Percentiles rank a stretch among this genome's conserved stretches.
These are phyloP conservation scores for Arion vulgaris DNA, from an alignment of 1,140 invertebrate species.

Conservation along the genomic window DNA sequence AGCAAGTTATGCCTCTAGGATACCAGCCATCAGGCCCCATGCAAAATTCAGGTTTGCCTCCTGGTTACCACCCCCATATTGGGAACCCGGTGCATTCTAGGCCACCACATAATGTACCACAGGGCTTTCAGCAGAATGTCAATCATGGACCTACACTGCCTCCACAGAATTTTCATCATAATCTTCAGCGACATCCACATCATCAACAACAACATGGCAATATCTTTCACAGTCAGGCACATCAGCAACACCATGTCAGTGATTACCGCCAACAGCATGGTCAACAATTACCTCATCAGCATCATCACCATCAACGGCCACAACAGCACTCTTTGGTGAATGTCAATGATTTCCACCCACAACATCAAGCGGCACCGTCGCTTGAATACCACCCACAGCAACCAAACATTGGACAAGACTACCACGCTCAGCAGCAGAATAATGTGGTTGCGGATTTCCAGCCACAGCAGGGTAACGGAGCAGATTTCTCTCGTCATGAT, in stretches of 20 bases:
- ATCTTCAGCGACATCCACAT: slow-evolving; percentile 4
- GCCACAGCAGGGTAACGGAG: neutral
- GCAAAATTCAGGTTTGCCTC: slow-evolving; percentile 21
- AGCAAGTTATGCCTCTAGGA: slow-evolving; percentile 10
- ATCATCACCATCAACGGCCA: neutral
- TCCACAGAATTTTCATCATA: slow-evolving; percentile 34
- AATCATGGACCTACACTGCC: neutral
- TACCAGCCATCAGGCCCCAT: slow-evolving; percentile 23
- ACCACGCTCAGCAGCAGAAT: slow-evolving; percentile 26
- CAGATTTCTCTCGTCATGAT: slow-evolving; percentile 6
- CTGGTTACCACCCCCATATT: slow-evolving; percentile 27
- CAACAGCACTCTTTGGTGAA: slow-evolving; percentile 8
- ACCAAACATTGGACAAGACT: slow-evolving; percentile 4
- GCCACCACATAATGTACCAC: slow-evolving; percentile 29
- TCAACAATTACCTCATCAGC: slow-evolving; percentile 9
- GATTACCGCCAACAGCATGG: neutral
- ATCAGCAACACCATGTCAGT: slow-evolving; percentile 17
- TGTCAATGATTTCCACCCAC: no score
- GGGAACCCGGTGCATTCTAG: slow-evolving; percentile 15
- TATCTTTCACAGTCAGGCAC: neutral
- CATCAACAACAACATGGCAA: neutral
- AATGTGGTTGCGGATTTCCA: slow-evolving; percentile 17
- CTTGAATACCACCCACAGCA: slow-evolving; percentile 31
- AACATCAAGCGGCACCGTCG: neutral
- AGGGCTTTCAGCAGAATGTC: slow-evolving; percentile 17